These are phyloP conservation scores for Noctuana brunneofusca DNA, from an alignment of 2,888 invertebrate species.

Conservation along the genomic window DNA sequence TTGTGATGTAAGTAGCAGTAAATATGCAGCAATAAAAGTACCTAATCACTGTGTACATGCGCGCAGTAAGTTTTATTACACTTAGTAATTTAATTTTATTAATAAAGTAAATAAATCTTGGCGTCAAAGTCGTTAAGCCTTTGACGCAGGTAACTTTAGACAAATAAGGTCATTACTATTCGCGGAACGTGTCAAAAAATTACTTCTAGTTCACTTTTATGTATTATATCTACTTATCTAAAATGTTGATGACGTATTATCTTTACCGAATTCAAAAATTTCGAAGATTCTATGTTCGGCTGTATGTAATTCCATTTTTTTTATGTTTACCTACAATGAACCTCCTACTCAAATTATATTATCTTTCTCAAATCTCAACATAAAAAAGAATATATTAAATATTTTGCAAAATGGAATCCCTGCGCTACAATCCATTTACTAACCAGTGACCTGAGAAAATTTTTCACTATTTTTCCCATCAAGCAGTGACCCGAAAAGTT, in stretches of 20 bases:
- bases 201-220: background rate
- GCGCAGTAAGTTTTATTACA: slow-evolving; percentile 2
- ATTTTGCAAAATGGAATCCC: too few relatives aligned
- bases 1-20: background rate
- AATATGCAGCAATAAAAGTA: too few relatives aligned
- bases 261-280: too few relatives aligned
- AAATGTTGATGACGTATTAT: slow-evolving; percentile 18
- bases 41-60: slow-evolving; percentile 12
- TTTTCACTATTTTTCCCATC: background rate
- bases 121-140: background rate
- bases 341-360: too few relatives aligned
- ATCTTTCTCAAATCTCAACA: too few relatives aligned
- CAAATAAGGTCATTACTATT: slow-evolving; percentile 23
- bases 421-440: too few relatives aligned
- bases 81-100: background rate
- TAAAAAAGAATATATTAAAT: too few relatives aligned
- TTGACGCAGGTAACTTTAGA: background rate
- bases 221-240: background rate
- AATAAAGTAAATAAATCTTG: slow-evolving; percentile 2
- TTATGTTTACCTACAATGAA: too few relatives aligned
- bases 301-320: too few relatives aligned
- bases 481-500: background rate
- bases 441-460: too few relatives aligned
- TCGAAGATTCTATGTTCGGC: too few relatives aligned
- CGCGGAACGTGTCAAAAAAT: slow-evolving; percentile 15